Evolutionary conservation across 1,140 invertebrate species (phyloP).

Genomic region (Rhopalosiphum padi): DNA sequence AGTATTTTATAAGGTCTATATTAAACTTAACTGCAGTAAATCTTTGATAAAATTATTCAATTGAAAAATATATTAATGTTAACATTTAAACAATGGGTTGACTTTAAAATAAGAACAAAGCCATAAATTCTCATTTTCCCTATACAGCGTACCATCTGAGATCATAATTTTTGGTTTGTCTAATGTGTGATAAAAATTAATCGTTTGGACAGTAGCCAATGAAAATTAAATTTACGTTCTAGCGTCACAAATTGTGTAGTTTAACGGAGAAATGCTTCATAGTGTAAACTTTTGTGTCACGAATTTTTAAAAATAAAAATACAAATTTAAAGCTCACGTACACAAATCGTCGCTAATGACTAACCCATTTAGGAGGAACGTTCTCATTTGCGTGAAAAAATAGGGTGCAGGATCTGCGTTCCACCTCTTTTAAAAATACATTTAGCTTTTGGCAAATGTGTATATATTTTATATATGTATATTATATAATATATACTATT

Average conservation of each 20-base stretch:
- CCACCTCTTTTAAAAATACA: conserved; percentile 47
- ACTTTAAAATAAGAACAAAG: not conserved
- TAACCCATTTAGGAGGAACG: conserved; percentile 39
- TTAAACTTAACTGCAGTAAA: not conserved
- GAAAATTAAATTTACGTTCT: conserved; percentile 24
- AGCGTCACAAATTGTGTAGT: not conserved
- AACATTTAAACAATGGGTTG: not conserved
- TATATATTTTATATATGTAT: not conserved
- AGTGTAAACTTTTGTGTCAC: not conserved
- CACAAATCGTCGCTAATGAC: conserved; percentile 47
- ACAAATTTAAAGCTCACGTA: conserved; percentile 9
- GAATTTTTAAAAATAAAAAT: conserved; percentile 22
- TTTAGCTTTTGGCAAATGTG: conserved; percentile 19
- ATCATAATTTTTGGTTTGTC: conserved; percentile 28
- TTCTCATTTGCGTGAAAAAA: conserved; percentile 20
- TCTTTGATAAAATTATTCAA: not conserved
- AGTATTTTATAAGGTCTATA: not conserved
- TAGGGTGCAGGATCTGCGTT: conserved; percentile 24
- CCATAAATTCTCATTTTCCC: not conserved
- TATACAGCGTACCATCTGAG: not conserved
- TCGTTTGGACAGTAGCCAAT: conserved; percentile 30
- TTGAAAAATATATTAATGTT: conserved; percentile 19
- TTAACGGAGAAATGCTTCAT: not conserved
- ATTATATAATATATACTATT: not conserved
- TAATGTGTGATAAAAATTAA: conserved; percentile 44